These are phyloP conservation scores for Pyrrhia umbra DNA, from an alignment of 2,888 invertebrate genomes.

Conservation along the genomic window DNA sequence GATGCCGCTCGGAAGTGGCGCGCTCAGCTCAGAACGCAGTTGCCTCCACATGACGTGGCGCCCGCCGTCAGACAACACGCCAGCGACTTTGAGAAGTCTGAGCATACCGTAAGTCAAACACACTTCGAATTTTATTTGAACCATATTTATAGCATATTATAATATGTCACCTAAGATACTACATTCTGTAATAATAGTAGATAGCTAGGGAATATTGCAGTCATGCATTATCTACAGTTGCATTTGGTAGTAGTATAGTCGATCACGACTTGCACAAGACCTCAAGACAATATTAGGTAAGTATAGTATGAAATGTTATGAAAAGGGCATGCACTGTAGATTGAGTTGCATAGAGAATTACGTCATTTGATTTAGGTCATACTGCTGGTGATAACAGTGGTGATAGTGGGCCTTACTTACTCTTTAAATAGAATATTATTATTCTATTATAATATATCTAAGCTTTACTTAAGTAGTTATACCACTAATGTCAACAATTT, in stretches of 20 bases:
- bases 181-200: neutral
- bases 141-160: neutral
- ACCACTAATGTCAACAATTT: slow-evolving; percentile 22
- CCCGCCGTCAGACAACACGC: slow-evolving; percentile 82
- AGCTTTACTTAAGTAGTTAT: neutral
- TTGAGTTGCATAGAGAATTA: slow-evolving; percentile 5
- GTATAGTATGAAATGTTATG: neutral
- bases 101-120: slow-evolving; percentile 81
- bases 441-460: no score
- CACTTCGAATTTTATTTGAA: neutral
- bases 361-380: slow-evolving; percentile 41
- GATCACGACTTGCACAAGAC: no score
- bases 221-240: no score
- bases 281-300: no score
- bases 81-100: slow-evolving; percentile 87
- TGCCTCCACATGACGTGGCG: slow-evolving; percentile 96
- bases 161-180: neutral
- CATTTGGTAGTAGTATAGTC: no score
- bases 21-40: slow-evolving; percentile 95
- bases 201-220: neutral
- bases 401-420: slow-evolving; percentile 25
- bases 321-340: slow-evolving; percentile 6
- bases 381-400: slow-evolving; percentile 26
- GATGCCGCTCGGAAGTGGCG: slow-evolving; percentile 94
- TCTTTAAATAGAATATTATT: slow-evolving; percentile 12